Percentiles rank a stretch among this genome's conserved stretches.
Conservation (phyloP, 1,140 invertebrate genomes). For the Acromyrmex charruanus region DNA sequence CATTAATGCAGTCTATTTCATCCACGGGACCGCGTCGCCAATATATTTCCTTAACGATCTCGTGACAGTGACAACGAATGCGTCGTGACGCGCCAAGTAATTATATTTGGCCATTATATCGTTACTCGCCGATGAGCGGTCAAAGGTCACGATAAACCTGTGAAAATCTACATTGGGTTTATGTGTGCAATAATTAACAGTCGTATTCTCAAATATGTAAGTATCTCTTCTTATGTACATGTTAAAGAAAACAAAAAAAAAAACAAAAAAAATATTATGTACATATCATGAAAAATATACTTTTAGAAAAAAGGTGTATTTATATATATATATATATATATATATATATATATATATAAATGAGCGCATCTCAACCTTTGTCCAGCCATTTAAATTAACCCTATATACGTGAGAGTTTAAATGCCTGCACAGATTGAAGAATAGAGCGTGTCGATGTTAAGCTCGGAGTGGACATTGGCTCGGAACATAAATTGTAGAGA, state of each 20-base stretch:
- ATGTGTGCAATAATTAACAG: neutral
- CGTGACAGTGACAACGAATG: constrained; percentile 49
- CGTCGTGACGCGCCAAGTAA: constrained; percentile 56
- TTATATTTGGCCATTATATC: constrained; percentile 54
- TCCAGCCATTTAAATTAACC: constrained; percentile 5
- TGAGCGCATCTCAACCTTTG: neutral
- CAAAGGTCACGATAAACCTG: constrained; percentile 28
- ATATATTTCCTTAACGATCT: constrained; percentile 61
- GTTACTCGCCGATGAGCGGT: constrained; percentile 38
- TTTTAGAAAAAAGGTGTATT: neutral
- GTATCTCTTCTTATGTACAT: neutral
- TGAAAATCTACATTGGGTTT: constrained; percentile 18
- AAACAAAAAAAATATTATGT: too few species aligned
- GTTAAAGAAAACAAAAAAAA: too few species aligned
- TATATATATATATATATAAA: too few species aligned
- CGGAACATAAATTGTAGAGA: constrained; percentile 52
- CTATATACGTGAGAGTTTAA: neutral
- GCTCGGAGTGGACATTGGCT: constrained; percentile 28
- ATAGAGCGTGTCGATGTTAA: constrained; percentile 20
- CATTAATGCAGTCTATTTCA: constrained; percentile 61
- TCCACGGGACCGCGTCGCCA: constrained; percentile 31
- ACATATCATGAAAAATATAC: neutral
- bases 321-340: too few species aligned
- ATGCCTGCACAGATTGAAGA: neutral
- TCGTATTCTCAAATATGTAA: neutral